phyloP scores from a whole-genome alignment of 2,888 invertebrate genomes.

The Drosophila sordidapex region DNA sequence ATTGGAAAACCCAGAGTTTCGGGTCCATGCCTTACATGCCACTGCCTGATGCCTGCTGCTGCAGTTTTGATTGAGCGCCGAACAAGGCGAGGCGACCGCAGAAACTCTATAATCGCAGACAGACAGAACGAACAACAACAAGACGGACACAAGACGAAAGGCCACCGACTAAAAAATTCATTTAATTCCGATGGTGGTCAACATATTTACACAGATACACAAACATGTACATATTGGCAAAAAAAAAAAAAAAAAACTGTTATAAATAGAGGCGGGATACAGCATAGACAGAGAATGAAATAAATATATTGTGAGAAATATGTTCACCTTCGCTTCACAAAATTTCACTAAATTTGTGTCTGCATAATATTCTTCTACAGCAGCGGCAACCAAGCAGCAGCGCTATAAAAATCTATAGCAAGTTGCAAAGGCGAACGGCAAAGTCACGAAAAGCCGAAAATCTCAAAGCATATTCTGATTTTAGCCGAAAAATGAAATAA shows the following conservation, averaged over 20 bases:
- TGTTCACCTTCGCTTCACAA: conserved; percentile 23
- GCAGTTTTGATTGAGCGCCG: conserved; percentile 27
- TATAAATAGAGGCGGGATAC: conserved; percentile 37
- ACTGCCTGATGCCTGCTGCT: not conserved
- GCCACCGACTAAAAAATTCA: conserved; percentile 4
- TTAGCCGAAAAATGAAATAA: conserved; percentile 12
- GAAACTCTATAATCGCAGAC: not conserved
- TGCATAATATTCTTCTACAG: conserved; percentile 14
- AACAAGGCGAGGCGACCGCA: conserved; percentile 14
- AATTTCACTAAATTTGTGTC: conserved; percentile 15
- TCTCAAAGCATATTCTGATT: conserved; percentile 13
- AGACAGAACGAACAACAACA: not conserved
- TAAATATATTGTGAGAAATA: conserved; percentile 14
- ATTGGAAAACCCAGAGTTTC: not conserved
- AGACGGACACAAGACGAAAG: not conserved
- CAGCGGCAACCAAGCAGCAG: not conserved
- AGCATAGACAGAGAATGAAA: conserved; percentile 3
- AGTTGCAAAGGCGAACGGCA: conserved; percentile 8
- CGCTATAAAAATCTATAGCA: conserved; percentile 22
- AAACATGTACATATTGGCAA: not conserved
- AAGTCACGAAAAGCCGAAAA: conserved; percentile 15
- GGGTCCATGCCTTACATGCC: not conserved
- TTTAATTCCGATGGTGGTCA: conserved; percentile 7
- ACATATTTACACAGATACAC: not conserved
- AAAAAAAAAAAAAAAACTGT: conserved; percentile 1